A percentile compares a stretch with the other conserved stretches of the same genome.
Conservation (phyloP, 2,888 invertebrate species). For the Prostheceraeus crozeri region DNA sequence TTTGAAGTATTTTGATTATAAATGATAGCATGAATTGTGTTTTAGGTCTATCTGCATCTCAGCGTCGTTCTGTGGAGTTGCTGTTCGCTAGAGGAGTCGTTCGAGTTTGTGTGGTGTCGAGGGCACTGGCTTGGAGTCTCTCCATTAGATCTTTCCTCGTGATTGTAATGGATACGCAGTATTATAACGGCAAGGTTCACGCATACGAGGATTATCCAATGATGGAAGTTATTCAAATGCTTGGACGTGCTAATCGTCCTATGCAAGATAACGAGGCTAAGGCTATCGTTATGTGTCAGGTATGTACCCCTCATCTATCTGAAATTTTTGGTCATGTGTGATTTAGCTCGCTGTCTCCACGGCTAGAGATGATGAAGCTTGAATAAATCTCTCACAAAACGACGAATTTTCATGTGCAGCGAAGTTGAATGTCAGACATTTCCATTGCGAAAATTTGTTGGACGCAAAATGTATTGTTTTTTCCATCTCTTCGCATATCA, state of each 20-base stretch:
- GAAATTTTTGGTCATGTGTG: too few species aligned
- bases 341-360: too few species aligned
- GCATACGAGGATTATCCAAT: constrained; percentile 79
- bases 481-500: too few species aligned
- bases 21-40: too few species aligned
- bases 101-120: constrained; percentile 76
- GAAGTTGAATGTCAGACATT: too few species aligned
- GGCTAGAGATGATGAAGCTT: too few species aligned
- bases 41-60: constrained; percentile 74
- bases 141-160: constrained; percentile 80
- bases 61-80: constrained; percentile 82
- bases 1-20: too few species aligned
- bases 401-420: too few species aligned
- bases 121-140: constrained; percentile 84
- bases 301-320: too few species aligned
- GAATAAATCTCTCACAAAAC: too few species aligned
- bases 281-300: constrained; percentile 93
- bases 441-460: too few species aligned
- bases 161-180: constrained; percentile 90
- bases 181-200: constrained; percentile 70
- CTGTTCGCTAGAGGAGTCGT: constrained; percentile 85
- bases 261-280: constrained; percentile 53
- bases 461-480: too few species aligned
- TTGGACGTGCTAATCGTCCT: constrained; percentile 88
- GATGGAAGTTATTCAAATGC: constrained; percentile 93